Base-by-base conservation (phyloP, 2,888 invertebrate species). In the Andricus quercusramuli region DNA sequence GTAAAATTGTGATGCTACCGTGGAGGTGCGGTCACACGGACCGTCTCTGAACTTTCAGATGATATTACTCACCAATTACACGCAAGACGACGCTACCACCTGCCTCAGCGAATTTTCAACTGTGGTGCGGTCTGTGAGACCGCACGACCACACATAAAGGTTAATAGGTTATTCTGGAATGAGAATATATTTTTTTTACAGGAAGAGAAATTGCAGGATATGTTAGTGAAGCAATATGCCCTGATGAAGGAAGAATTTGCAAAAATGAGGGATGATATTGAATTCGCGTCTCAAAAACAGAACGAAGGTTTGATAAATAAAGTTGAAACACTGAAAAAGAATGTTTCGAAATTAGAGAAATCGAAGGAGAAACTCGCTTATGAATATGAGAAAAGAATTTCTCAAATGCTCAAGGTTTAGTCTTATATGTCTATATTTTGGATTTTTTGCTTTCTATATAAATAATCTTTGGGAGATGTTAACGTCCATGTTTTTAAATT, bases 351-450 rank as follows among this genome's bases (percentile, higher is more conserved):
- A 80, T 78, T 91, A 11, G 88, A 89, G 67, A 91, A 88, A 80
- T 88, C 88, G 0, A 90, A 88, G 66, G 85, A 89, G 6, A 89
- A 84, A 78, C 74, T 89, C 4, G 82, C 82, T 13, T 81, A 86
- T n/a, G 88, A 90, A 77, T 90, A 88, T 78, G 89, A 90, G 74
- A 89, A 86, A 51, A 90, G 87, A 82, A 86, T 92, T 74, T 86
- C 82, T 65, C 82, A 84, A 44, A 84, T 90, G 64, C 70, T 90
- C 25, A 89, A 90, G 87, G 91, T 91, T 67, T 41, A 29, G 25
- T 62, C 4, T 25, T 17, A 9, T 62, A 47, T 29, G 29, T 62
- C 1, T 13, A 62, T 25, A 25, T 62, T n/a, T 25, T 11, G 13
- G 3, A 29, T 17, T 78, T 22, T 3, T 5, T 32, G 32, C 32